These are phyloP conservation scores for Ptychoptera albimana DNA, from an alignment of 2,888 invertebrate species.

Conservation along the genomic window DNA sequence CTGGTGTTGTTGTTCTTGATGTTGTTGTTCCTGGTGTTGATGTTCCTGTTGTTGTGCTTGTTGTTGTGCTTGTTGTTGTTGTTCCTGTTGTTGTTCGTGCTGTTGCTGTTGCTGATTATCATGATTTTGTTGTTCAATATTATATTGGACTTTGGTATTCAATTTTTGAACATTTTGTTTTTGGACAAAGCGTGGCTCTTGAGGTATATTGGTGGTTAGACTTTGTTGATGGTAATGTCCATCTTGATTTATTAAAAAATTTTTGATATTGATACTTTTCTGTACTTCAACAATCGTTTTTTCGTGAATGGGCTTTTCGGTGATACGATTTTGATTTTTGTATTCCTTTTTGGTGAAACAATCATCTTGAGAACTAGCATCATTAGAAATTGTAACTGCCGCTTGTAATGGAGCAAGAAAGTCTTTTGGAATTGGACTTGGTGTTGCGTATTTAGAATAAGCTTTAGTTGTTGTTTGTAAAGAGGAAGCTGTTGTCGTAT, in stretches of 20 bases:
- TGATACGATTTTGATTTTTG: not conserved
- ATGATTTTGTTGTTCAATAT: not conserved
- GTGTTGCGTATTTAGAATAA: slow-evolving; percentile 34
- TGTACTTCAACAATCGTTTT: slow-evolving; percentile 47
- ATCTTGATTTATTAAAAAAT: slow-evolving; percentile 25
- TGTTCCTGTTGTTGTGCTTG: slow-evolving; percentile 4
- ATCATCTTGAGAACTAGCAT: slow-evolving; percentile 19
- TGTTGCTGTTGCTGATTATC: not conserved
- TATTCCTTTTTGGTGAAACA: not conserved
- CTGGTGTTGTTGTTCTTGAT: slow-evolving; percentile 32
- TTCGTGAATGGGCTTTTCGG: slow-evolving; percentile 7
- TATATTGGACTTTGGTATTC: not conserved
- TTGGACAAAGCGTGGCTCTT: not conserved
- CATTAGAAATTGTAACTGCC: slow-evolving; percentile 36
- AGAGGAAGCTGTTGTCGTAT: slow-evolving; percentile 6
- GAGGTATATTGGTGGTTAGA: not conserved
- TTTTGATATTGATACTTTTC: slow-evolving; percentile 37
- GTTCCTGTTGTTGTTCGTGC: not conserved
- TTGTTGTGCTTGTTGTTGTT: no score
- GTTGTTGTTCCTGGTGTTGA: slow-evolving; percentile 18
- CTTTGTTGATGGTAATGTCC: slow-evolving; percentile 8
- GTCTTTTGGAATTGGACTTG: slow-evolving; percentile 36
- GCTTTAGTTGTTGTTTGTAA: slow-evolving; percentile 8
- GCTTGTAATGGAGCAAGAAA: slow-evolving; percentile 45
- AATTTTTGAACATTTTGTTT: not conserved